A percentile compares a stretch with the other conserved stretches of the same genome.
These are phyloP conservation scores for Phenganax stokvisi DNA, from an alignment of 92 coral and sea anemone species.

Conservation along the genomic window DNA sequence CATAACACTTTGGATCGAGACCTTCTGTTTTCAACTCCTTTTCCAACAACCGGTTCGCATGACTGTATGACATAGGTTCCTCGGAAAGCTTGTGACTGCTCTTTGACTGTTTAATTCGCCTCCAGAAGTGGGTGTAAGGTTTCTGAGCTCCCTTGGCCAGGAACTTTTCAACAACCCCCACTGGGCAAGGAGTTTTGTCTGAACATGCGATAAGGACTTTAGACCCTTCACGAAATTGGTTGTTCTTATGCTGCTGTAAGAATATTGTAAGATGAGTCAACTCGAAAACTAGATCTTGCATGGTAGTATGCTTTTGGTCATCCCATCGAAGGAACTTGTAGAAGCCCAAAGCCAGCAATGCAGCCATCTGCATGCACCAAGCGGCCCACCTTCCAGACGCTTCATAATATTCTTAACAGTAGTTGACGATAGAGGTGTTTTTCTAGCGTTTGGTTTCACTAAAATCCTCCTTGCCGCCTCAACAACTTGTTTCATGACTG, in stretches of 20 bases:
- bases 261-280: conserved; percentile 43
- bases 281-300: conserved; percentile 32
- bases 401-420: conserved; percentile 29
- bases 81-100: conserved; percentile 34
- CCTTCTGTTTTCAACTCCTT: conserved; percentile 35
- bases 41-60: conserved; percentile 40
- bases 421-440: conserved; percentile 26
- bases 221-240: conserved; percentile 47
- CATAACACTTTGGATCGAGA: conserved; percentile 46
- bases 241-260: conserved; percentile 39
- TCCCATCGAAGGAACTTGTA: conserved; percentile 46
- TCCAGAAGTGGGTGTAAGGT: conserved; percentile 15
- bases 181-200: conserved; percentile 41
- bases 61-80: conserved; percentile 46
- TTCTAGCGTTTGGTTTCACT: conserved; percentile 33
- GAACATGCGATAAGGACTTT: conserved; percentile 38
- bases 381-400: conserved; percentile 45
- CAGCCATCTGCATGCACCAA: conserved; percentile 39
- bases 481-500: conserved; percentile 27
- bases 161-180: conserved; percentile 44
- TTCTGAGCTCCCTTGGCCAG: conserved; percentile 30
- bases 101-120: conserved; percentile 46
- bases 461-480: conserved; percentile 40
- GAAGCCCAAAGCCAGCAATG: conserved; percentile 40
- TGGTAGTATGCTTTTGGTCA: conserved; percentile 29